Conservation (phyloP, 2,113 vertebrate genomes). For the Rhinichthys klamathensis region DNA sequence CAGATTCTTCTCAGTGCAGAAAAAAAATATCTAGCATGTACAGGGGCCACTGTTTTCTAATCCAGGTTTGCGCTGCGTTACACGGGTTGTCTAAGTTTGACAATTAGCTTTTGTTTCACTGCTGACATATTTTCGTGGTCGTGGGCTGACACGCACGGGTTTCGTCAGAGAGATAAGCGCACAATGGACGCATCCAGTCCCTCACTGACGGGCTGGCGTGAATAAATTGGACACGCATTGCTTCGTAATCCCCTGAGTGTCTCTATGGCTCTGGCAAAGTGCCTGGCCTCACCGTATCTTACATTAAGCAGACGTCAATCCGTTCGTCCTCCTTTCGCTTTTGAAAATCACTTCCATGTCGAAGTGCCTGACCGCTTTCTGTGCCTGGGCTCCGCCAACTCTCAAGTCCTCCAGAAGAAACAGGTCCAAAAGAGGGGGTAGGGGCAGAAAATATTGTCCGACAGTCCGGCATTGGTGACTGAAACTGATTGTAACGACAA, state of each 20-base stretch:
- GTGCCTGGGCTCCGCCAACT: slow-evolving; percentile 40
- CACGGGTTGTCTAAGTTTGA: slow-evolving; percentile 41
- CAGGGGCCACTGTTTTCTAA: slow-evolving; percentile 15
- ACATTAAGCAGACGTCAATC: slow-evolving; percentile 63
- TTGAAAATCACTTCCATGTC: slow-evolving; percentile 61
- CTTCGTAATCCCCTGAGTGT: slow-evolving; percentile 63
- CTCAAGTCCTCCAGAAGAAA: slow-evolving; percentile 30
- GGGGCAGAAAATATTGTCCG: slow-evolving; percentile 31
- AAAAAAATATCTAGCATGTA: slow-evolving; percentile 8
- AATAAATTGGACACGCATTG: slow-evolving; percentile 69
- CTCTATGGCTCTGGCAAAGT: slow-evolving; percentile 58
- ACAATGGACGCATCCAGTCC: slow-evolving; percentile 57
- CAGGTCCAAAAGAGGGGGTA: slow-evolving; percentile 8
- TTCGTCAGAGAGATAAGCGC: slow-evolving; percentile 52
- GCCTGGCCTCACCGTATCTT: slow-evolving; percentile 62
- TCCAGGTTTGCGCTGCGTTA: slow-evolving; percentile 27
- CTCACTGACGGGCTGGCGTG: slow-evolving; percentile 59
- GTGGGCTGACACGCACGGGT: slow-evolving; percentile 50
- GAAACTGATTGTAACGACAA: slow-evolving; percentile 11
- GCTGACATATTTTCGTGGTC: slow-evolving; percentile 49
- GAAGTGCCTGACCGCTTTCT: slow-evolving; percentile 58
- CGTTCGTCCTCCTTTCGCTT: slow-evolving; percentile 59
- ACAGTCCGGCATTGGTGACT: slow-evolving; percentile 6
- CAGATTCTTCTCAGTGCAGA: not conserved
- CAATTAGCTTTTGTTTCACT: slow-evolving; percentile 48